Evolutionary conservation across 2,797 vertebrate species (phyloP), one percentile per base, ranked within the genome.

Genomic region (Channallabes apus): DNA sequence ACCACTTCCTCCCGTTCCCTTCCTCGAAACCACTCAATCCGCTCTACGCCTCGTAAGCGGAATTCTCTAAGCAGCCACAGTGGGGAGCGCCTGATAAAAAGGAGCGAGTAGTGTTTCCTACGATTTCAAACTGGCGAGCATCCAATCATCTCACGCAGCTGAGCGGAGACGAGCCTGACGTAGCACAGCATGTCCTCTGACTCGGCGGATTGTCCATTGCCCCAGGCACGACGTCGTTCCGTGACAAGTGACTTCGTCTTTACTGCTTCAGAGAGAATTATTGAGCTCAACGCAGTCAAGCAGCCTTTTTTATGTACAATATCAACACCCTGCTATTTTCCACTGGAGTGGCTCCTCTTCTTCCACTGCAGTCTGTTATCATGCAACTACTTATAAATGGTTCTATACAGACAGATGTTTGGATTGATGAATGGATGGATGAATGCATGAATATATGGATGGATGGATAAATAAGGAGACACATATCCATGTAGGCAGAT

Each of bases 21-120:
- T 71, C 46, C 65, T 83, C 76, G 56, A 38, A 32, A 6, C 32
- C 80, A 65, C 77, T 86, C 83, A 35, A 61, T 82, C 82, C 46
- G 18, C 68, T 86, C 64, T 65, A 77, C 83, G 78, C 68, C 17
- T 35, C 69, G 82, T 83, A 82, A 89, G 81, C 77, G 85, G 85
- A 84, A 85, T 84, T 90, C 86, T 80, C 78, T 56, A 80, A 89
- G 86, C 61, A 81, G 78, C 88, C 87, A 68, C 87, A 85, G 82
- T 72, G 83, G 86, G 87, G 86, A 85, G 80, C 84, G 65, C 80
- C 35, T 54, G 68, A 59, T 82, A 32, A 85, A 73, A 76, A 88
- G 61, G 51, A 84, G 32, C 65, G 61, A 75, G 46, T 56, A 20
- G 71, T 84, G 73, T 84, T 81, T 87, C 79, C 71, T 41, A 76